Evolutionary conservation across 2,888 invertebrate genomes (phyloP).

Genomic region (Platerodrilus igneus): DNA sequence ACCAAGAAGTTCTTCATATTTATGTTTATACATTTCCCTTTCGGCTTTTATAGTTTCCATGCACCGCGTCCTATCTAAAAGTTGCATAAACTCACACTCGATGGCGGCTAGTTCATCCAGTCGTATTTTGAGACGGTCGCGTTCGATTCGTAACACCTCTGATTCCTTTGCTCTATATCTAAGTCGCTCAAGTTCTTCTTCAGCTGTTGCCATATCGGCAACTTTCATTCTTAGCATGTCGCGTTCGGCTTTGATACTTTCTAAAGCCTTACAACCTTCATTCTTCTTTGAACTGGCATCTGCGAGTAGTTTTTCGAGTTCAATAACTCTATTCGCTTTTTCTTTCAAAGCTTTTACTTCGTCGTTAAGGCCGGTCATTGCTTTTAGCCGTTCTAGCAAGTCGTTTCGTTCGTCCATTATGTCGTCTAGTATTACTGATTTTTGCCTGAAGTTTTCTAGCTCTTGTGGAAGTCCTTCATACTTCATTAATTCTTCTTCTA

Average conservation of each 20-base stretch:
- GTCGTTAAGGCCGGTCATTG: constrained; percentile 29
- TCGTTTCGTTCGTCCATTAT: constrained; percentile 36
- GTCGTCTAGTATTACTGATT: constrained; percentile 34
- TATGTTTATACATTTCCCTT: constrained; percentile 42
- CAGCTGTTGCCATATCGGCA: constrained; percentile 19
- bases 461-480: constrained; percentile 35
- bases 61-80: constrained; percentile 34
- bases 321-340: constrained; percentile 26
- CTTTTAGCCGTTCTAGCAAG: constrained; percentile 34
- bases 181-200: constrained; percentile 34
- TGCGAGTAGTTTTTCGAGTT: constrained; percentile 34
- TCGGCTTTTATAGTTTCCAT: constrained; percentile 41
- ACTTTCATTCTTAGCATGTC: constrained; percentile 28
- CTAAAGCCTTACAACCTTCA: constrained; percentile 9
- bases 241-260: constrained; percentile 24
- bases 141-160: constrained; percentile 40
- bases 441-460: constrained; percentile 32
- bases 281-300: constrained; percentile 5
- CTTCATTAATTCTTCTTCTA: constrained; percentile 35
- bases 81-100: constrained; percentile 38
- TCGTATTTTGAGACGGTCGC: constrained; percentile 35
- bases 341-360: constrained; percentile 29
- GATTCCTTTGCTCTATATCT: constrained; percentile 37
- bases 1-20: constrained; percentile 37
- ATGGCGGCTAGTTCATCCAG: constrained; percentile 37